Evolutionary conservation across 2,888 invertebrate genomes (phyloP), one percentile per base, ranked within the genome.

Genomic region (Lamproptera curius): DNA sequence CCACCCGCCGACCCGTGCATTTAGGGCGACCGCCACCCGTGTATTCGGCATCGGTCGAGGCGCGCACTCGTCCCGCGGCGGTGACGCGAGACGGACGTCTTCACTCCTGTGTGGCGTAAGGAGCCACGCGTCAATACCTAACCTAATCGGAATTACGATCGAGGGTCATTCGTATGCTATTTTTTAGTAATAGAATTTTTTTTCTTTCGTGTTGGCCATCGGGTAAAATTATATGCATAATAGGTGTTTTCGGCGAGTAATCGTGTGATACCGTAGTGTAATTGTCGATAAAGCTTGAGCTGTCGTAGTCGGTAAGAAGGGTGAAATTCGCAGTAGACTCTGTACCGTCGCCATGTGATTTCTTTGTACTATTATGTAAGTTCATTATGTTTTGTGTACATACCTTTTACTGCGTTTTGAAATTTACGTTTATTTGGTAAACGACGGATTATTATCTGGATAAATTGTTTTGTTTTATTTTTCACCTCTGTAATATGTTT

Each of bases 281-380:
- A 76, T 76, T 74, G 74, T 77, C 76, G 76, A 77, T 77, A 71
- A 76, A 76, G 84, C 83, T 84, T 82, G 79, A 77, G 80, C 83
- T 75, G 78, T 76, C 79, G 74, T 77, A 76, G 78, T 80, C 82
- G 84, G 80, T 76, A 68, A 80, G 73, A 76, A 79, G 78, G 79
- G 83, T 81, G 79, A 81, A 47, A 80, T 83, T 82, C 78, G 69
- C 78, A 73, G 82, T 82, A 79, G 75, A 76, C 76, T 79, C 77
- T 73, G 69, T 74, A 79, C 80, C 83, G 78, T 81, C 76, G 81
- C 82, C 70, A 78, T 79, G 84, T 83, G 78, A 81, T 84, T 76
- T 76, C 76, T 85, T 85, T 84, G 82, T 86, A 86, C 83, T 85
- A 31, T 31, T 86, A 84, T 85, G 82, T 86, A 85, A 84, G 84